phyloP scores from a whole-genome alignment of 2,113 vertebrate genomes.

The Bos indicus region DNA sequence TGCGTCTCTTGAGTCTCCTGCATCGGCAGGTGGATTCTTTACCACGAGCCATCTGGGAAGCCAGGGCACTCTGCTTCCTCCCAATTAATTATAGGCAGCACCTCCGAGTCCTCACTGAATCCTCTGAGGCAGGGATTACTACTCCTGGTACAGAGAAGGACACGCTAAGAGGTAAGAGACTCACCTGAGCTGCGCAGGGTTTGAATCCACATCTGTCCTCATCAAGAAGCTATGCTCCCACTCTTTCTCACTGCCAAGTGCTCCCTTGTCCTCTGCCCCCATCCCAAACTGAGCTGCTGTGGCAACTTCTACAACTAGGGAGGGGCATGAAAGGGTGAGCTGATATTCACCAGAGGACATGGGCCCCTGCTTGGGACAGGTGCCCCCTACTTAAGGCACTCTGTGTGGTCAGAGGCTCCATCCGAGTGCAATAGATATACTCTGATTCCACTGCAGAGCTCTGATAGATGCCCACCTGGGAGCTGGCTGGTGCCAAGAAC shows the following conservation, averaged over 20 bases:
- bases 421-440: neutral
- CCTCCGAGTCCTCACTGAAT: neutral
- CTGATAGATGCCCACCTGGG: slow-evolving; percentile 5
- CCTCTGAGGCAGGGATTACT: neutral
- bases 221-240: neutral
- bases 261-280: neutral
- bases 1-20: neutral
- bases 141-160: neutral
- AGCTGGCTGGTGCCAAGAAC: slow-evolving; percentile 14
- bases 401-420: neutral
- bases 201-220: neutral
- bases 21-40: neutral
- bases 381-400: neutral
- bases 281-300: neutral
- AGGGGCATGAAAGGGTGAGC: neutral
- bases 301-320: neutral
- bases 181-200: neutral
- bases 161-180: neutral
- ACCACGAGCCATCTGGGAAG: neutral
- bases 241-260: neutral
- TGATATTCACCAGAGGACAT: neutral
- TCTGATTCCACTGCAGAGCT: neutral
- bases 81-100: neutral
- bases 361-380: neutral
- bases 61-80: neutral